Conservation (phyloP, 2,113 vertebrate genomes). For the Phyllostomus hastatus region DNA sequence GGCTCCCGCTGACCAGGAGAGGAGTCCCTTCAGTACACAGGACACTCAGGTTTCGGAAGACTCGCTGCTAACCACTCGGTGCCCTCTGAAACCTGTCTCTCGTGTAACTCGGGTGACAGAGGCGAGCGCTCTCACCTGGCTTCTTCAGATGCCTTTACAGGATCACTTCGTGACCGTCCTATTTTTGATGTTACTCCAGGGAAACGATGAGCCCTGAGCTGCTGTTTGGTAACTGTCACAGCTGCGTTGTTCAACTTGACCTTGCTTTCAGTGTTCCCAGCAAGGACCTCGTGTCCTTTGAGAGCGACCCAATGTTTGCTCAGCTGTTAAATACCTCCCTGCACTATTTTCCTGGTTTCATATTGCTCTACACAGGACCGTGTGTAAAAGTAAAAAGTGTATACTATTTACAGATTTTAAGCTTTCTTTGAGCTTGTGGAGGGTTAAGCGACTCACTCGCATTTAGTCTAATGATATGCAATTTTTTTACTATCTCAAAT, state of each 20-base stretch:
- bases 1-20: not conserved
- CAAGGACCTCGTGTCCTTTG: not conserved
- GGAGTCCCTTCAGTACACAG: not conserved
- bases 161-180: rapidly evolving
- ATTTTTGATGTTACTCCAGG: not conserved
- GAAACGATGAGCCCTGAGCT: not conserved
- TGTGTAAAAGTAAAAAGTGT: constrained; percentile 48
- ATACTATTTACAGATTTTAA: constrained; percentile 40
- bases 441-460: not conserved
- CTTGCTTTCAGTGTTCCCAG: not conserved
- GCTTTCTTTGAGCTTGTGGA: constrained; percentile 15
- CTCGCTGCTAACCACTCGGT: not conserved
- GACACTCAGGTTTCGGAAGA: not conserved
- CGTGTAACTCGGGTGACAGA: not conserved
- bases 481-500: not conserved
- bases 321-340: not conserved
- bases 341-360: not conserved
- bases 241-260: not conserved
- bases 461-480: constrained; percentile 37
- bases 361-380: constrained; percentile 48
- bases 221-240: not conserved
- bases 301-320: not conserved
- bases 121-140: not conserved
- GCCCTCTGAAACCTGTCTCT: not conserved
- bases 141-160: not conserved